A percentile compares a stretch with the other conserved stretches of the same genome.
These are phyloP conservation scores for Chrysocyon brachyurus DNA, from an alignment of 2,797 vertebrate genomes.

Conservation along the genomic window DNA sequence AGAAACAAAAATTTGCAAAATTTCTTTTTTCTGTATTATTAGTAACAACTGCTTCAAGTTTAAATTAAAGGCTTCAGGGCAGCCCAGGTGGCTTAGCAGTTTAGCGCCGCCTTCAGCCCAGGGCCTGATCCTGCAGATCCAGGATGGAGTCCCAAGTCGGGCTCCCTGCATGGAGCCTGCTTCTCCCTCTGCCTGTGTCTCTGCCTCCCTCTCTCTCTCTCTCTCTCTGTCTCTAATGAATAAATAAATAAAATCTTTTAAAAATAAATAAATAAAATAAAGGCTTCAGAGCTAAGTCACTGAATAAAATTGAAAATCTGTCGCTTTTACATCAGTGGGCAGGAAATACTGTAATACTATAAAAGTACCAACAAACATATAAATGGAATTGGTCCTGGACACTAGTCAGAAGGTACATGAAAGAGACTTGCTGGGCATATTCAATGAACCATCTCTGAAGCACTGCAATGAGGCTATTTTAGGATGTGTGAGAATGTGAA, in stretches of 20 bases:
- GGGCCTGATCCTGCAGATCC: too few relatives aligned
- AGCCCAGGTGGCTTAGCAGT: too few relatives aligned
- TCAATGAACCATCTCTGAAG: background rate
- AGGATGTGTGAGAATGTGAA: background rate
- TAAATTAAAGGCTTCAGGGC: background rate
- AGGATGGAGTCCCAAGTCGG: too few relatives aligned
- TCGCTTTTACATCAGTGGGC: background rate
- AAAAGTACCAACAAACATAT: background rate
- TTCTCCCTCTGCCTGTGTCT: too few relatives aligned
- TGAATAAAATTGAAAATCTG: conserved; percentile 25
- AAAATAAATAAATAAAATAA: too few relatives aligned
- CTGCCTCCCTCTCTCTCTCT: too few relatives aligned
- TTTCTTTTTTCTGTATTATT: conserved; percentile 15
- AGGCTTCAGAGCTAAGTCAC: conserved; percentile 34
- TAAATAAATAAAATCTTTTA: too few relatives aligned
- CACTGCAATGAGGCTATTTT: background rate
- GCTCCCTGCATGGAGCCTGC: too few relatives aligned
- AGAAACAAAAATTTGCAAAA: background rate
- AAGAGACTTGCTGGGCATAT: background rate
- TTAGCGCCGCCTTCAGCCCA: too few relatives aligned
- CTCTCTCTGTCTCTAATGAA: too few relatives aligned
- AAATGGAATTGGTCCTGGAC: background rate
- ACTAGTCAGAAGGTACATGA: background rate
- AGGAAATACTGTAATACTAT: background rate
- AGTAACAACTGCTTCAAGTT: background rate